Conservation (phyloP, 1,140 invertebrate genomes). For the Drosophila rhopaloa region DNA sequence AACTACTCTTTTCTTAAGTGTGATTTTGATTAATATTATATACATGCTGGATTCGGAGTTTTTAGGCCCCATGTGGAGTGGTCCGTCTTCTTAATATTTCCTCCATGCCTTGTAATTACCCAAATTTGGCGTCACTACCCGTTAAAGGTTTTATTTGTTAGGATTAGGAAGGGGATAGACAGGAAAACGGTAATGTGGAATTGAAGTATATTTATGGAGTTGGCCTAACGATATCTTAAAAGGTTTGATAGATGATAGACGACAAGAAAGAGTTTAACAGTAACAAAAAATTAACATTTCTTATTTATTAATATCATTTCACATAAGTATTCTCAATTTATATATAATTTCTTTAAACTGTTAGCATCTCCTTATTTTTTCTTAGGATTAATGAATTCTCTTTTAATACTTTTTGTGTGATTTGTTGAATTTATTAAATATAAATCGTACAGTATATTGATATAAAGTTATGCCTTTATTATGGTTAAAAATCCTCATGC, state of each 20-base stretch:
- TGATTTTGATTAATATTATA: slow-evolving; percentile 79
- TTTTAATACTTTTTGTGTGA: too few species aligned
- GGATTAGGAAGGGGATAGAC: slow-evolving; percentile 19
- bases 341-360: too few species aligned
- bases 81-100: slow-evolving; percentile 41
- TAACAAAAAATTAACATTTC: background rate
- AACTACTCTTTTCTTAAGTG: slow-evolving; percentile 41
- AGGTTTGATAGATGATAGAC: slow-evolving; percentile 1
- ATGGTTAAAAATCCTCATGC: slow-evolving; percentile 11
- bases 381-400: too few species aligned
- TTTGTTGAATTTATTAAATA: too few species aligned
- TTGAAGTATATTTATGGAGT: slow-evolving; percentile 66
- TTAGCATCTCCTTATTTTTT: too few species aligned
- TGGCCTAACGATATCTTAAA: slow-evolving; percentile 25
- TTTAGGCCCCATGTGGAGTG: slow-evolving; percentile 58
- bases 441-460: too few species aligned
- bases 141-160: slow-evolving; percentile 53
- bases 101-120: slow-evolving; percentile 65
- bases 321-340: too few species aligned
- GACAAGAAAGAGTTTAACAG: background rate
- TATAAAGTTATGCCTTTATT: background rate
- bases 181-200: slow-evolving; percentile 61
- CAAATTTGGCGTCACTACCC: slow-evolving; percentile 81
- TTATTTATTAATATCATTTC: too few species aligned
- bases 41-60: slow-evolving; percentile 56